A percentile compares a stretch with the other conserved stretches of the same genome.
These are phyloP conservation scores for Silurus meridionalis DNA, from an alignment of 2,113 vertebrate genomes.

Conservation along the genomic window DNA sequence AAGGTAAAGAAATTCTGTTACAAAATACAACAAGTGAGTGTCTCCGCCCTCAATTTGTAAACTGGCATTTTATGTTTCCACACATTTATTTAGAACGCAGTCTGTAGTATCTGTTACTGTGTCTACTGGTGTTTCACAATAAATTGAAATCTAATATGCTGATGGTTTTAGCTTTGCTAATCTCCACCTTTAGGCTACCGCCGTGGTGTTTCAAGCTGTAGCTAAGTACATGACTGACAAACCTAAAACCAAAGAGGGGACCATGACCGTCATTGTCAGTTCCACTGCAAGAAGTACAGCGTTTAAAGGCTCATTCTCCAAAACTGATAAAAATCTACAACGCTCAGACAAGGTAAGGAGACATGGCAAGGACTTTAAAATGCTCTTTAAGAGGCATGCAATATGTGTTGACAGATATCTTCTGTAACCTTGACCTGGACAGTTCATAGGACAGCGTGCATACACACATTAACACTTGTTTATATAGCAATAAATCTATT, in stretches of 20 bases:
- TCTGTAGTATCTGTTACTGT: background rate
- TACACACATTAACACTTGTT: too few relatives aligned
- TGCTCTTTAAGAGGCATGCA: too few relatives aligned
- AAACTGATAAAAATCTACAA: background rate
- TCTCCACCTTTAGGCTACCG: slow-evolving; percentile 75
- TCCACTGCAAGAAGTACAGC: background rate
- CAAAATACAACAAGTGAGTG: too few relatives aligned
- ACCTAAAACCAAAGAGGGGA: slow-evolving; percentile 55
- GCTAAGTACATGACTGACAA: slow-evolving; percentile 72
- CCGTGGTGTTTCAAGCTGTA: slow-evolving; percentile 86
- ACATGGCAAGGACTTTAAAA: background rate
- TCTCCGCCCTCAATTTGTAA: too few relatives aligned
- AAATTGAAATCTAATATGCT: too few relatives aligned
- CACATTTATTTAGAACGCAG: too few relatives aligned
- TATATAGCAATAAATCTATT: too few relatives aligned
- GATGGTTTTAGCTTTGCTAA: background rate
- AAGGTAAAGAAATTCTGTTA: background rate
- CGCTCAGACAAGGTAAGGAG: slow-evolving; percentile 16
- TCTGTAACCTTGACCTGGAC: too few relatives aligned
- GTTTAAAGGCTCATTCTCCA: background rate
- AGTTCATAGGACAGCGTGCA: too few relatives aligned
- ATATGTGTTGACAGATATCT: too few relatives aligned
- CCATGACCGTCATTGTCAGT: slow-evolving; percentile 76
- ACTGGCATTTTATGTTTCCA: too few relatives aligned
- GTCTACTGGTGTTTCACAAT: background rate